Evolutionary conservation across 2,888 invertebrate species (phyloP).

Genomic region (Cheilosia impressa): DNA sequence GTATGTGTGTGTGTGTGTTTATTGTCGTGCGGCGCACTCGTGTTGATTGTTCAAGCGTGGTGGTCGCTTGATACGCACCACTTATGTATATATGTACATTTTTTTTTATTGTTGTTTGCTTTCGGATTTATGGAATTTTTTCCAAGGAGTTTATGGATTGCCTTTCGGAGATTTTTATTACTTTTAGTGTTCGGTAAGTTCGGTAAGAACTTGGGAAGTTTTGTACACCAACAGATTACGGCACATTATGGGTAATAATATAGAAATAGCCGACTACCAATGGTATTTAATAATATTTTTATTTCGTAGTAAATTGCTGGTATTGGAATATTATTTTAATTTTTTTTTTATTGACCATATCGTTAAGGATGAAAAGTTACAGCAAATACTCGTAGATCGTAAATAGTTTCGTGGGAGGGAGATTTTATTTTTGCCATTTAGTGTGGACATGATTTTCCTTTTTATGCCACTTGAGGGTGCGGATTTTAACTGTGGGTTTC

Average conservation of each 20-base stretch:
- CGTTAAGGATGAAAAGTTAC: constrained; percentile 37
- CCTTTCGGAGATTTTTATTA: constrained; percentile 57
- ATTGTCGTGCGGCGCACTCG: constrained; percentile 11
- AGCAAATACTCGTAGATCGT: constrained; percentile 2
- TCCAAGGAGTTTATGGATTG: constrained; percentile 62
- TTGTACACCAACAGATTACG: constrained; percentile 58
- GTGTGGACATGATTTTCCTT: not conserved
- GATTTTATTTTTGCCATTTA: constrained; percentile 11
- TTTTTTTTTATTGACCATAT: constrained; percentile 42
- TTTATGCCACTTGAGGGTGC: no score
- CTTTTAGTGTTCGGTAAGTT: constrained; percentile 31
- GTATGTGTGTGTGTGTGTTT: not conserved
- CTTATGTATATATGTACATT: not conserved
- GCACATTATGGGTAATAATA: constrained; percentile 54
- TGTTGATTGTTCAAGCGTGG: constrained; percentile 11
- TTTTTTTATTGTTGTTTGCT: constrained; percentile 45
- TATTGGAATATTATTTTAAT: constrained; percentile 49
- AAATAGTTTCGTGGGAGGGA: constrained; percentile 23
- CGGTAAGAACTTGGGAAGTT: constrained; percentile 24
- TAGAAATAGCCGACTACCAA: constrained; percentile 12
- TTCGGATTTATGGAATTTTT: constrained; percentile 67
- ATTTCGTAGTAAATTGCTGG: constrained; percentile 44
- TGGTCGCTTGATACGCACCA: not conserved
- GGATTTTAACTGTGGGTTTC: no score
- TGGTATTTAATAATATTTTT: constrained; percentile 62